phyloP scores from a whole-genome alignment of 2,797 vertebrate species.

The Cephalopachus bancanus region DNA sequence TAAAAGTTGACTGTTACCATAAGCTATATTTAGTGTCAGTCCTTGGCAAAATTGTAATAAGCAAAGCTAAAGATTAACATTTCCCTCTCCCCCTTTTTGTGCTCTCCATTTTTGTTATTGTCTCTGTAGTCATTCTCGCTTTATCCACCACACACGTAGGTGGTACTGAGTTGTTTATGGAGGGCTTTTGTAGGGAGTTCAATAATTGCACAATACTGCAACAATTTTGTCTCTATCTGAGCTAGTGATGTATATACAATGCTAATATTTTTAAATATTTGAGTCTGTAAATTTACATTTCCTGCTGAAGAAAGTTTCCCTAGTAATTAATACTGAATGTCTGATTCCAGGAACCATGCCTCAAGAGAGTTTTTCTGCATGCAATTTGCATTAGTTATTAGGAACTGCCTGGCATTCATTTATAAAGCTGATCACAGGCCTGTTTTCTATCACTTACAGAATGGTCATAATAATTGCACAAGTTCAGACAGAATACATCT shows the following conservation, averaged over 20 bases:
- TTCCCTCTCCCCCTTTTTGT: background rate
- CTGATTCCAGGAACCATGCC: constrained; percentile 65
- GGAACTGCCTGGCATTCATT: constrained; percentile 61
- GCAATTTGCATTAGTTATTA: constrained; percentile 69
- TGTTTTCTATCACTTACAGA: constrained; percentile 62
- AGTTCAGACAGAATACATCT: constrained; percentile 55
- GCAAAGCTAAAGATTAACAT: background rate
- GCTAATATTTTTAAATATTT: constrained; percentile 30
- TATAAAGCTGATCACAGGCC: constrained; percentile 72
- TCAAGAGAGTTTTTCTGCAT: constrained; percentile 63
- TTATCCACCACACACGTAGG: background rate
- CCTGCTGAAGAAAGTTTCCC: constrained; percentile 18
- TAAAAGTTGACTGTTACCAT: background rate
- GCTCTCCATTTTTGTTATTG: background rate
- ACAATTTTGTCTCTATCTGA: background rate
- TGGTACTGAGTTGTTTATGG: background rate
- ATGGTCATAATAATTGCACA: constrained; percentile 64
- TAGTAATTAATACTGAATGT: constrained; percentile 71
- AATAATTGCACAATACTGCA: background rate
- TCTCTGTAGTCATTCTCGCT: background rate
- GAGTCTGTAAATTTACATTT: constrained; percentile 61
- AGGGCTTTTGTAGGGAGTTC: background rate
- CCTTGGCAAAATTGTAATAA: constrained; percentile 41
- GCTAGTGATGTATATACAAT: background rate
- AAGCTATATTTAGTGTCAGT: background rate